Base-by-base conservation (phyloP, 2,888 invertebrate genomes). In the Limnephilus auricula region DNA sequence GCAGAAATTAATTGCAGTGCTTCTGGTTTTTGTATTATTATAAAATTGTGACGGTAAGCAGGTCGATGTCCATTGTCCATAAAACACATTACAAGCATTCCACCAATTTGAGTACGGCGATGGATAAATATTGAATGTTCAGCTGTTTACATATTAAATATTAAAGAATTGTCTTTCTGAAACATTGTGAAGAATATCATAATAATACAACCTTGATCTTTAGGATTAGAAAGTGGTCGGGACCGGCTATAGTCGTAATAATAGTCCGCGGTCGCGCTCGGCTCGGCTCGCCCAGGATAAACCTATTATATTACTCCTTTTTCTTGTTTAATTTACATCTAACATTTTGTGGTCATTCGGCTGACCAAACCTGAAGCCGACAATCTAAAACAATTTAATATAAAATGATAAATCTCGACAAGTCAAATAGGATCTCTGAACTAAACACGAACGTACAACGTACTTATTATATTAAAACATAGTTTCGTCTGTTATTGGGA, bases 181-280 rank as follows among this genome's bases (percentile, higher is more conserved):
- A 65, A 65, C 65, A 65, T 65, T 25, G 25, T 6, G 65, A 65
- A 65, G 65, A 65, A 65, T 65, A 65, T 65, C 65, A 65, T 65
- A 65, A 65, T 18, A 18, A 65, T 65, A 65, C 65, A 80, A 32
- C 80, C 80, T 80, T 80, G 80, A 80, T 80, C 80, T 80, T 80
- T 80, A 31, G 80, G 80, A 80, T 31, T 32, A 80, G 80, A 80
- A 80, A 80, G 80, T 80, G 32, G 80, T 80, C 31, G 65, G 18
- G 25, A 65, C 65, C 65, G 65, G 65, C 65, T 65, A 65, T 65
- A 12, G 40, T 40, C 40, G 13, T 40, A 65, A 18, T 65, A 65
- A 65, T 65, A 25, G 65, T 65, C 25, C 5, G 65, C 65, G 25
- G 65, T 65, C 50, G 65, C 65, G 65, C 25, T 25, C 25, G 65